Conservation (phyloP, 2,113 vertebrate genomes). For the Pedionomus torquatus region DNA sequence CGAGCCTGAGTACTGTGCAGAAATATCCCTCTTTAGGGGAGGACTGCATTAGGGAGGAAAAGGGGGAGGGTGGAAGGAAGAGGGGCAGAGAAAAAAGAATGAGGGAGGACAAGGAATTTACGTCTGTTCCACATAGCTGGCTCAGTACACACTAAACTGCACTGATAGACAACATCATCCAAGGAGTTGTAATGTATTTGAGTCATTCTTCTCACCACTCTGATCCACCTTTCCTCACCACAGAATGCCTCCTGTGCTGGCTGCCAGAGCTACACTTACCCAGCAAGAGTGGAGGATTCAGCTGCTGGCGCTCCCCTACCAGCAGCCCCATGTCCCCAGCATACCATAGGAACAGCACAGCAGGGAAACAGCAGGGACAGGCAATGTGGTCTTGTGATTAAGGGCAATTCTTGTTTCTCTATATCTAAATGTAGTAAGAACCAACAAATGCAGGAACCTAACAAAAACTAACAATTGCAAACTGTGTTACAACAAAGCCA, state of each 20-base stretch:
- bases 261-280: not conserved
- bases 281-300: not conserved
- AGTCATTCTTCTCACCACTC: not conserved
- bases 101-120: not conserved
- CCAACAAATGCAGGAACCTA: not conserved
- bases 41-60: not conserved
- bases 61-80: rapidly evolving
- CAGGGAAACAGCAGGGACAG: not conserved
- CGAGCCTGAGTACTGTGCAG: not conserved
- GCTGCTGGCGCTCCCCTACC: not conserved
- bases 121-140: not conserved
- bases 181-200: not conserved
- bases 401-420: not conserved
- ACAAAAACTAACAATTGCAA: not conserved
- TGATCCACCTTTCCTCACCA: not conserved
- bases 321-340: not conserved
- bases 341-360: not conserved
- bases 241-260: rapidly evolving
- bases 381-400: not conserved
- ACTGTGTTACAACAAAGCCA: not conserved
- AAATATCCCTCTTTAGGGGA: not conserved
- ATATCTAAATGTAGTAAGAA: not conserved
- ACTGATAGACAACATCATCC: not conserved
- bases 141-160: not conserved
- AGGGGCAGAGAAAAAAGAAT: not conserved